These are phyloP conservation scores for Lamellibrachia columna DNA, from an alignment of 2,888 invertebrate species.

Conservation along the genomic window DNA sequence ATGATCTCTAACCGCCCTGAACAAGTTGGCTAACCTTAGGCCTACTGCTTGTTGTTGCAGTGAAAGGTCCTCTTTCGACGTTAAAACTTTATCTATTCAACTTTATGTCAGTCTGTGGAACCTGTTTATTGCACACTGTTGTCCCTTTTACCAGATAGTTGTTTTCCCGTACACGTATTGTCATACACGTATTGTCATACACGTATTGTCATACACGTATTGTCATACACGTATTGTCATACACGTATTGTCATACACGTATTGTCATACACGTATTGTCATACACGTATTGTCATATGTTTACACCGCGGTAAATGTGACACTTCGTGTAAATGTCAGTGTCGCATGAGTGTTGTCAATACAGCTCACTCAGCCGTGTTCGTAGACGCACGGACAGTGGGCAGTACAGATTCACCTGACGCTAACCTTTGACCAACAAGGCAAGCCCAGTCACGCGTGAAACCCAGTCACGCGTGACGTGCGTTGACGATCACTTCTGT, in stretches of 20 bases:
- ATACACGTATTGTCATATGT: background rate
- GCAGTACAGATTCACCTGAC: background rate
- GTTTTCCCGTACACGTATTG: background rate
- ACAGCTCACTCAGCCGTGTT: background rate
- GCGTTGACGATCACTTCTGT: background rate
- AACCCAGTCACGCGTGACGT: background rate
- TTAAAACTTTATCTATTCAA: background rate
- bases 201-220: too few relatives aligned
- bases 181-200: background rate
- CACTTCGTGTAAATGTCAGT: background rate
- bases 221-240: too few relatives aligned
- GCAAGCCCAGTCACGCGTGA: background rate
- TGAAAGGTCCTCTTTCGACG: background rate
- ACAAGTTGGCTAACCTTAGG: background rate
- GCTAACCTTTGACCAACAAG: background rate
- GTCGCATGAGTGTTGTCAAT: background rate
- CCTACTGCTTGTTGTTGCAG: background rate
- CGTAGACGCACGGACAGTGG: background rate
- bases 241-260: background rate
- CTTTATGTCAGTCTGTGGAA: background rate
- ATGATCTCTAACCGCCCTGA: background rate
- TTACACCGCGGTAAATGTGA: background rate
- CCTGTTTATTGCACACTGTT: background rate
- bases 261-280: too few relatives aligned
- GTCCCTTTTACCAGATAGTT: background rate